Evolutionary conservation across 1,140 invertebrate species (phyloP).

Genomic region (Lucilia cuprina): DNA sequence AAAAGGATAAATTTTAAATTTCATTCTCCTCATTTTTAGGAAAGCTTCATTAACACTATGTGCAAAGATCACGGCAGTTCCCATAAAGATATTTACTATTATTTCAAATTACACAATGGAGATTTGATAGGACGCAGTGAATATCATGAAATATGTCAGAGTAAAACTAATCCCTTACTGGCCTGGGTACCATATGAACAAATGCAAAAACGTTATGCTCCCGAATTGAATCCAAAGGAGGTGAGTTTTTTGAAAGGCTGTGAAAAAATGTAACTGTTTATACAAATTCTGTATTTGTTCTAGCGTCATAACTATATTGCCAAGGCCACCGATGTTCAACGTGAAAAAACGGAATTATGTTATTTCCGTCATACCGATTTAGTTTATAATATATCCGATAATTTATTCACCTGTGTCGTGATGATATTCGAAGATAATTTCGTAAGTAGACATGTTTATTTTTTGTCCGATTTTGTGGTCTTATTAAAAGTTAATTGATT

Average conservation of each 20-base stretch:
- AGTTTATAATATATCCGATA: conserved; percentile 50
- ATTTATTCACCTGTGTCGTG: conserved; percentile 55
- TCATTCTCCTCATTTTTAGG: conserved; percentile 39
- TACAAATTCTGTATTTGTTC: not conserved
- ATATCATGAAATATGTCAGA: conserved; percentile 47
- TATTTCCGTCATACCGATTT: conserved; percentile 56
- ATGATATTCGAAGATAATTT: conserved; percentile 60
- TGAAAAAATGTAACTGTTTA: not conserved
- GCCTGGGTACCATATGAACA: conserved; percentile 56
- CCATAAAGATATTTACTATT: conserved; percentile 50
- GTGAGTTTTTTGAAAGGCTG: conserved; percentile 19
- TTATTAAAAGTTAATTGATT: not conserved
- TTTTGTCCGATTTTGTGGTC: not conserved
- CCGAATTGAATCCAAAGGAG: conserved; percentile 54
- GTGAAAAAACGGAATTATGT: conserved; percentile 55
- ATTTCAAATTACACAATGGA: conserved; percentile 50
- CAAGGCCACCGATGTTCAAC: conserved; percentile 53
- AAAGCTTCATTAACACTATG: conserved; percentile 50
- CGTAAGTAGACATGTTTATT: conserved; percentile 44
- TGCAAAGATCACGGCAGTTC: conserved; percentile 53
- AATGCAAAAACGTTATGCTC: conserved; percentile 48
- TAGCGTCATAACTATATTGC: conserved; percentile 50
- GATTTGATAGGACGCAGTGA: conserved; percentile 49
- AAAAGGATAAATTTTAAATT: not conserved
- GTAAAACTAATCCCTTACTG: conserved; percentile 42